Evolutionary conservation across 2,888 invertebrate genomes (phyloP).

Genomic region (Thecophora atra): DNA sequence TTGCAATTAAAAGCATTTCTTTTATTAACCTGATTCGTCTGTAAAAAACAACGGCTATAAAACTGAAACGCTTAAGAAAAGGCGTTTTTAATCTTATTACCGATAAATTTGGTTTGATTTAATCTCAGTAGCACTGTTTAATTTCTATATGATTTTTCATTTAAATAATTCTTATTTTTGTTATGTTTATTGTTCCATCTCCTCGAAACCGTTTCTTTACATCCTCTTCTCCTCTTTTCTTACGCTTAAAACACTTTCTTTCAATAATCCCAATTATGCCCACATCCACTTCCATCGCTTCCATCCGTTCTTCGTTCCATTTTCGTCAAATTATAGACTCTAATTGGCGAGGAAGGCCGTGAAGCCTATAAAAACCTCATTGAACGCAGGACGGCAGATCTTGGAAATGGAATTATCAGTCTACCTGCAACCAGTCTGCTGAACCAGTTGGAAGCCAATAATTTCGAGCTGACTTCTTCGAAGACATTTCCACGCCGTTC

Average conservation of each 20-base stretch:
- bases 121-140: constrained; percentile 29
- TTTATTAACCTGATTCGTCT: not conserved
- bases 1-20: not conserved
- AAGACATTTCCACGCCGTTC: constrained; percentile 61
- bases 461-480: constrained; percentile 58
- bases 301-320: constrained; percentile 39
- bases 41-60: not conserved
- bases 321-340: constrained; percentile 71
- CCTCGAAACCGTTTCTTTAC: constrained; percentile 28
- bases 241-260: constrained; percentile 25
- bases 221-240: constrained; percentile 26
- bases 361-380: constrained; percentile 93
- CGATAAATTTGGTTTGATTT: constrained; percentile 17
- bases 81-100: constrained; percentile 6
- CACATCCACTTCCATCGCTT: constrained; percentile 29
- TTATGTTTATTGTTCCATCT: constrained; percentile 34
- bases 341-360: constrained; percentile 88
- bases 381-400: constrained; percentile 72
- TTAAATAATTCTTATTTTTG: constrained; percentile 35
- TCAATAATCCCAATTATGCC: constrained; percentile 37
- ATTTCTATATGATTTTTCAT: constrained; percentile 34
- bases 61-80: constrained; percentile 9
- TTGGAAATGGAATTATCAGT: constrained; percentile 51
- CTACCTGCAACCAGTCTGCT: constrained; percentile 56
- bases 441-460: constrained; percentile 60